Evolutionary conservation across 2,888 invertebrate species (phyloP).

Genomic region (Scaptomyza parva): DNA sequence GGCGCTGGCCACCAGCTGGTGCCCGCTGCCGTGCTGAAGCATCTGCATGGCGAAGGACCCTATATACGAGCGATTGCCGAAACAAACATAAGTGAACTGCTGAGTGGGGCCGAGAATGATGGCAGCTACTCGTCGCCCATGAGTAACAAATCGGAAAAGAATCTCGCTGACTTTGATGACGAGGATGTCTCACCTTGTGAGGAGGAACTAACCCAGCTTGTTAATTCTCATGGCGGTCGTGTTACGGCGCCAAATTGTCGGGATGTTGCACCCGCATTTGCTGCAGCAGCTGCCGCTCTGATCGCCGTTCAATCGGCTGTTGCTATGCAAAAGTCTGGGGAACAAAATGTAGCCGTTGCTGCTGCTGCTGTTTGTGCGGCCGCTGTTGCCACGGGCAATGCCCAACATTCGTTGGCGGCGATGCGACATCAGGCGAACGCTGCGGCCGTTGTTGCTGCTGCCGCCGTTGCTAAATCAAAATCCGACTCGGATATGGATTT

Average conservation of each 20-base stretch:
- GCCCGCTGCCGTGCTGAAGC: slow-evolving; percentile 84
- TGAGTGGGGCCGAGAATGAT: slow-evolving; percentile 89
- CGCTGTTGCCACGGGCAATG: slow-evolving; percentile 77
- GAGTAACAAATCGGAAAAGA: slow-evolving; percentile 97
- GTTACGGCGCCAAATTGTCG: slow-evolving; percentile 79
- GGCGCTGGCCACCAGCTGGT: slow-evolving; percentile 83
- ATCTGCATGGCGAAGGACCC: slow-evolving; percentile 86
- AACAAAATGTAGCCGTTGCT: slow-evolving; percentile 75
- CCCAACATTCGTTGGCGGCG: slow-evolving; percentile 72
- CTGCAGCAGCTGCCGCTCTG: slow-evolving; percentile 82
- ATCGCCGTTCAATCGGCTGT: slow-evolving; percentile 82
- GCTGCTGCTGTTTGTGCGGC: slow-evolving; percentile 79
- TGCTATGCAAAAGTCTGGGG: slow-evolving; percentile 77
- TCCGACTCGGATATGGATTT: slow-evolving; percentile 77
- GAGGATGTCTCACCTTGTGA: slow-evolving; percentile 95
- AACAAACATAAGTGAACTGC: slow-evolving; percentile 83
- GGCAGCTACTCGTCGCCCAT: slow-evolving; percentile 97
- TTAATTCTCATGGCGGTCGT: slow-evolving; percentile 85
- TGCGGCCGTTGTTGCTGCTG: slow-evolving; percentile 65
- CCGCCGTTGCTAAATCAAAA: slow-evolving; percentile 64
- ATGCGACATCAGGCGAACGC: slow-evolving; percentile 69
- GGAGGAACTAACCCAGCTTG: slow-evolving; percentile 91
- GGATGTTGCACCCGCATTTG: slow-evolving; percentile 82
- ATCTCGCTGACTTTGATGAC: slow-evolving; percentile 97
- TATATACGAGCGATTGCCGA: slow-evolving; percentile 85